These are phyloP conservation scores for Hoplodrina ambigua DNA, from an alignment of 2,888 invertebrate species.

Conservation along the genomic window DNA sequence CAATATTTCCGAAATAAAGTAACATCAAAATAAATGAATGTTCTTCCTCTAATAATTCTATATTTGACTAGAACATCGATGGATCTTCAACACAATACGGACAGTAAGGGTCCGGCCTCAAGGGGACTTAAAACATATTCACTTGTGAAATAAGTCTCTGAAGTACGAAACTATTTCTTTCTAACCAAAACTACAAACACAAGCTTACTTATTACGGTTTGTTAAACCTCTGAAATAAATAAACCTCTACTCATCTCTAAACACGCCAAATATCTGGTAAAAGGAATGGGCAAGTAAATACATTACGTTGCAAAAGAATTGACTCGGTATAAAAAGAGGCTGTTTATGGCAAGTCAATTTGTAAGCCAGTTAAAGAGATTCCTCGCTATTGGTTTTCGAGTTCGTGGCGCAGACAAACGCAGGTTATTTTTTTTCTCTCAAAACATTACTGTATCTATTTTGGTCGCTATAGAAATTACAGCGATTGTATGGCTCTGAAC, in stretches of 20 bases:
- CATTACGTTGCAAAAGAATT: conserved; percentile 35
- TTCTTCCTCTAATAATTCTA: conserved; percentile 9
- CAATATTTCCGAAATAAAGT: neutral
- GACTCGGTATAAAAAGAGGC: conserved; percentile 34
- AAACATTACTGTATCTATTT: conserved; percentile 32
- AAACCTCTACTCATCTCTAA: conserved; percentile 16
- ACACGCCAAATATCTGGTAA: conserved; percentile 3
- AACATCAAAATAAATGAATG: neutral
- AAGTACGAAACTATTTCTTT: conserved; percentile 38
- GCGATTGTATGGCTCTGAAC: conserved; percentile 6
- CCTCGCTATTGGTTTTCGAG: conserved; percentile 36
- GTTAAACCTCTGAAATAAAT: conserved; percentile 29
- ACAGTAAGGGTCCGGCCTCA: conserved; percentile 46
- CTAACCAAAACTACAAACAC: conserved; percentile 42
- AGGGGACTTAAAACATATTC: conserved; percentile 40
- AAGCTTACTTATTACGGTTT: conserved; percentile 21
- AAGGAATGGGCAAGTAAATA: conserved; percentile 28
- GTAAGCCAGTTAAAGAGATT: conserved; percentile 46
- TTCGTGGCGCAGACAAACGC: conserved; percentile 25
- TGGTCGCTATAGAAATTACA: conserved; percentile 10
- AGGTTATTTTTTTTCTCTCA: conserved; percentile 17
- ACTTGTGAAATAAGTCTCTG: conserved; percentile 40
- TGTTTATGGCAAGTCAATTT: conserved; percentile 50
- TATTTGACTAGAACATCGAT: conserved; percentile 27
- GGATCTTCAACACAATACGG: conserved; percentile 51